Conservation (phyloP, 2,888 invertebrate species). For the Camponotus fellah region DNA sequence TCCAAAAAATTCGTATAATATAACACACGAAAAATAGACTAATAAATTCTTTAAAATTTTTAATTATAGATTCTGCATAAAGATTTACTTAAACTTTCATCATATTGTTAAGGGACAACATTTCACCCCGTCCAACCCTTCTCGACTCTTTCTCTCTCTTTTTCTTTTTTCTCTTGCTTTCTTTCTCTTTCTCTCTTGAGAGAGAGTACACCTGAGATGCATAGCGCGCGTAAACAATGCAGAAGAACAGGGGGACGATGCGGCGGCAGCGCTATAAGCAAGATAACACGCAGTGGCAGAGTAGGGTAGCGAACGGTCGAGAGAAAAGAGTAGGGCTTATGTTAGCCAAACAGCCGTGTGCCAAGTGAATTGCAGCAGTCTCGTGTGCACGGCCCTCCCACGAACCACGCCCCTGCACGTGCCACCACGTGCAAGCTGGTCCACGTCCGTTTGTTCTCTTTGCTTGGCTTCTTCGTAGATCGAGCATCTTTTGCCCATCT, state of each 20-base stretch:
- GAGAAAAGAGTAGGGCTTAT: constrained; percentile 77
- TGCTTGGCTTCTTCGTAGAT: constrained; percentile 1
- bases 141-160: not conserved
- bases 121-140: not conserved
- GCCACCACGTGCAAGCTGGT: constrained; percentile 73
- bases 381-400: constrained; percentile 76
- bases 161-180: too few species aligned
- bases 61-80: not conserved
- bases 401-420: constrained; percentile 82
- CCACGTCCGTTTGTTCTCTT: constrained; percentile 50
- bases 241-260: constrained; percentile 61
- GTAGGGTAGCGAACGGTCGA: constrained; percentile 71
- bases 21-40: not conserved
- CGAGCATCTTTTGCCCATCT: not conserved
- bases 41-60: not conserved
- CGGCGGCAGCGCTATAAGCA: constrained; percentile 60
- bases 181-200: constrained; percentile 26
- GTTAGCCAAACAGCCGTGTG: constrained; percentile 77
- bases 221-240: constrained; percentile 62
- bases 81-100: not conserved
- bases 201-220: constrained; percentile 60
- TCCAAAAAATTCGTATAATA: not conserved
- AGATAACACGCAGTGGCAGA: constrained; percentile 62
- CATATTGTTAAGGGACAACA: not conserved
- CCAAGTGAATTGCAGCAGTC: constrained; percentile 79